These are phyloP conservation scores for Diadema setosum DNA, from an alignment of 35 echinoderm and acorn worm genomes.

Conservation along the genomic window DNA sequence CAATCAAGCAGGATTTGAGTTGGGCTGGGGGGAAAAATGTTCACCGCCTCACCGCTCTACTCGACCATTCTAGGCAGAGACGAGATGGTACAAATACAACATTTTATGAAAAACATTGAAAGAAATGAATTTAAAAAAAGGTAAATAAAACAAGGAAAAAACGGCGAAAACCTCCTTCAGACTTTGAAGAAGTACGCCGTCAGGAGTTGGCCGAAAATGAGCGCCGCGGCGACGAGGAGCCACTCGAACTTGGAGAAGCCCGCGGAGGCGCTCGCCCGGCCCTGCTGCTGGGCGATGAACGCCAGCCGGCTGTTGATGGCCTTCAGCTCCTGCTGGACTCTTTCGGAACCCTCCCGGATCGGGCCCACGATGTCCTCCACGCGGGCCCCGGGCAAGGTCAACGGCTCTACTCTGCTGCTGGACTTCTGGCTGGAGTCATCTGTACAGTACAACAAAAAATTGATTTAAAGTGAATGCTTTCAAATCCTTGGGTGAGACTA, in stretches of 20 bases:
- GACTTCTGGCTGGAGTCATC: slow-evolving; percentile 20
- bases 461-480: neutral
- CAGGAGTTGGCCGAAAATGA: slow-evolving; percentile 70
- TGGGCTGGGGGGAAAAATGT: no score
- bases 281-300: slow-evolving; percentile 46
- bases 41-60: no score
- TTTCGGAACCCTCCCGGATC: slow-evolving; percentile 44
- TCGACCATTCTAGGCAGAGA: no score
- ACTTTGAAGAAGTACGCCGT: slow-evolving; percentile 58
- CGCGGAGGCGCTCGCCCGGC: neutral
- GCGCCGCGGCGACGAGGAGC: slow-evolving; percentile 46
- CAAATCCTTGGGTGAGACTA: neutral
- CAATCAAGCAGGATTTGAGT: no score
- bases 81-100: no score
- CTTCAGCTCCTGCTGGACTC: slow-evolving; percentile 64
- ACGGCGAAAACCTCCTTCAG: neutral
- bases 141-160: no score
- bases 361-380: slow-evolving; percentile 27
- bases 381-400: neutral
- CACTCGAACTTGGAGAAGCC: slow-evolving; percentile 45
- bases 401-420: neutral
- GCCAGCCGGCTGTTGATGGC: slow-evolving; percentile 75
- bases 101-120: no score
- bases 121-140: no score
- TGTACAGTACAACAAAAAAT: neutral